phyloP scores from a whole-genome alignment of 92 coral and sea anemone species.

The Actinernus sp. region DNA sequence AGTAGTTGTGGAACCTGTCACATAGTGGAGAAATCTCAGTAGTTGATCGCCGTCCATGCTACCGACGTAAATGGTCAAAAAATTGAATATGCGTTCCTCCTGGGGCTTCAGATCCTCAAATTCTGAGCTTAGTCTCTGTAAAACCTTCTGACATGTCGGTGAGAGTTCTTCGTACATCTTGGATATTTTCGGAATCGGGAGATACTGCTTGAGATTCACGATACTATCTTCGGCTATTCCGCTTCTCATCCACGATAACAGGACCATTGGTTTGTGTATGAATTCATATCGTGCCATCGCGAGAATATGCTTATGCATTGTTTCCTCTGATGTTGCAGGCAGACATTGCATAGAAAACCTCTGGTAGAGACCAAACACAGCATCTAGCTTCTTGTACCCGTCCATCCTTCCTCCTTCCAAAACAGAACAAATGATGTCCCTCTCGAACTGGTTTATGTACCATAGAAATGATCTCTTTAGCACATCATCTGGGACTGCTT shows the following conservation, averaged over 20 bases:
- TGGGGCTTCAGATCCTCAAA: constrained; percentile 5
- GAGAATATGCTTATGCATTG: no score
- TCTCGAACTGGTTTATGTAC: no score
- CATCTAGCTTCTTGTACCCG: no score
- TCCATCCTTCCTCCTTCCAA: no score
- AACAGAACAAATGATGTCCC: no score
- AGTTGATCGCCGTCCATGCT: constrained; percentile 11
- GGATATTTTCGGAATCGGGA: constrained; percentile 9
- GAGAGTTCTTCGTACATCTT: constrained; percentile 4
- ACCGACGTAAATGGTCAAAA: constrained; percentile 4
- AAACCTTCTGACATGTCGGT: constrained; percentile 1
- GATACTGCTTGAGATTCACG: background rate
- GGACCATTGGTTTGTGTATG: no score
- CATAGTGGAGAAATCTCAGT: constrained; percentile 7
- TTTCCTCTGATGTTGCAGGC: no score
- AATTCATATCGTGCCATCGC: no score
- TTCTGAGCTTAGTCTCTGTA: constrained; percentile 2
- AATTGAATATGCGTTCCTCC: constrained; percentile 7
- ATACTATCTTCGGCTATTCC: constrained; percentile 14
- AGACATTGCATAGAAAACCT: no score
- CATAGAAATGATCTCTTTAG: no score
- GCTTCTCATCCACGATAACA: constrained; percentile 2
- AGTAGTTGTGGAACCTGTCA: constrained; percentile 14
- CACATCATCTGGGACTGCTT: no score
- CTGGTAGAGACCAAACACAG: no score